Evolutionary conservation across 2,888 invertebrate species (phyloP).

Genomic region (Harpagoxenus sublaevis): DNA sequence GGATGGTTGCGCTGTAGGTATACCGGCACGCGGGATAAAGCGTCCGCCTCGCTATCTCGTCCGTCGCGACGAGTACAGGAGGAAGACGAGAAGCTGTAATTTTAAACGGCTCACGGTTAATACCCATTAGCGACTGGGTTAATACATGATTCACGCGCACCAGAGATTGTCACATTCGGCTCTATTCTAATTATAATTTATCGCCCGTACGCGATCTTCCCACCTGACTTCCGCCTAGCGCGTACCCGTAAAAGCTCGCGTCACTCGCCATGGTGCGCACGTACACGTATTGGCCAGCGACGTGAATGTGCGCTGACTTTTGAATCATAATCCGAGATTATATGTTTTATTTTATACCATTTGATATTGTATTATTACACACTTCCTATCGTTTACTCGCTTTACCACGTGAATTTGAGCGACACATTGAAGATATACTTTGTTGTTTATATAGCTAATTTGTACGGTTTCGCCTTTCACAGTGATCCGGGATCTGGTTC

Average conservation of each 20-base stretch:
- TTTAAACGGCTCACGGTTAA: conserved; percentile 69
- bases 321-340: not conserved
- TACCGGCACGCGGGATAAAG: conserved; percentile 19
- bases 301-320: not conserved
- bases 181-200: conserved; percentile 72
- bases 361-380: not conserved
- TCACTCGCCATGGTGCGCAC: not conserved
- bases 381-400: not conserved
- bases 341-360: not conserved
- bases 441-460: not conserved
- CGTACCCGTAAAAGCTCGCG: not conserved
- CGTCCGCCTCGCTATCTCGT: not conserved
- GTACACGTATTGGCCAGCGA: not conserved
- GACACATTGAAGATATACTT: not conserved
- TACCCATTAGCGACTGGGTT: conserved; percentile 66
- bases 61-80: not conserved
- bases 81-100: conserved; percentile 57
- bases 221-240: conserved; percentile 14
- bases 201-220: conserved; percentile 35
- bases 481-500: not conserved
- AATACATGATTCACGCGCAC: conserved; percentile 65
- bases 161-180: conserved; percentile 67
- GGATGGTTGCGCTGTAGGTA: not conserved
- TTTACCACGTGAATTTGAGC: not conserved
- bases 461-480: not conserved